Evolutionary conservation across 2,888 invertebrate species (phyloP).

Genomic region (Drosophila barbarae): DNA sequence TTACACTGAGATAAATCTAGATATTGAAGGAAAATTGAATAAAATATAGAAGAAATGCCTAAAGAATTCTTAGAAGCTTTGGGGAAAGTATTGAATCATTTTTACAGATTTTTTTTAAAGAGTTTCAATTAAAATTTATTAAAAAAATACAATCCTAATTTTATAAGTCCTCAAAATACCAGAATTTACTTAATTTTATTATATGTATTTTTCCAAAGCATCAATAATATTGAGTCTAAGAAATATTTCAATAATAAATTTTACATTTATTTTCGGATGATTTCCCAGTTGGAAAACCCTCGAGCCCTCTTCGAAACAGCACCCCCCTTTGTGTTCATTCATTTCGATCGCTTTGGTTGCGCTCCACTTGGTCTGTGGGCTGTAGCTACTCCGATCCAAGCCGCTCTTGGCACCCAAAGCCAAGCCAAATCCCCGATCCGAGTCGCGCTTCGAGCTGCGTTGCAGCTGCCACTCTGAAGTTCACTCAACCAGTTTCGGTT

Average conservation of each 20-base stretch:
- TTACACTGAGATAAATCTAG: conserved; percentile 1
- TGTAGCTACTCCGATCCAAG: conserved; percentile 33
- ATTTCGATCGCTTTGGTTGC: conserved; percentile 46
- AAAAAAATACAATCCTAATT: no score
- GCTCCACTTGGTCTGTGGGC: conserved; percentile 60
- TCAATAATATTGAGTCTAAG: no score
- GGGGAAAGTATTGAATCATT: no score
- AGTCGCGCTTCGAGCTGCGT: conserved; percentile 17
- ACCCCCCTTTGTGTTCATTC: background rate
- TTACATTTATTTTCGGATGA: no score
- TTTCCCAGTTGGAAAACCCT: conserved; percentile 1
- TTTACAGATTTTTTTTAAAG: no score
- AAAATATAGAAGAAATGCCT: background rate
- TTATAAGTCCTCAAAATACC: no score
- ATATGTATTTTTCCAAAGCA: no score
- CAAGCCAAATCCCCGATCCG: conserved; percentile 7
- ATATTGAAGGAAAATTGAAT: background rate
- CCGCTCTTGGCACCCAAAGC: conserved; percentile 7
- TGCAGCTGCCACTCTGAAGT: conserved; percentile 52
- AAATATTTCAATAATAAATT: no score
- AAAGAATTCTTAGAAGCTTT: background rate
- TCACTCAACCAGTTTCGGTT: conserved; percentile 67
- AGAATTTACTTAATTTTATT: no score
- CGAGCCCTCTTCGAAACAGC: background rate
- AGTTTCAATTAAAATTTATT: no score